Evolutionary conservation across 2,888 invertebrate species (phyloP).

Genomic region (Chloroclystis v-ata): DNA sequence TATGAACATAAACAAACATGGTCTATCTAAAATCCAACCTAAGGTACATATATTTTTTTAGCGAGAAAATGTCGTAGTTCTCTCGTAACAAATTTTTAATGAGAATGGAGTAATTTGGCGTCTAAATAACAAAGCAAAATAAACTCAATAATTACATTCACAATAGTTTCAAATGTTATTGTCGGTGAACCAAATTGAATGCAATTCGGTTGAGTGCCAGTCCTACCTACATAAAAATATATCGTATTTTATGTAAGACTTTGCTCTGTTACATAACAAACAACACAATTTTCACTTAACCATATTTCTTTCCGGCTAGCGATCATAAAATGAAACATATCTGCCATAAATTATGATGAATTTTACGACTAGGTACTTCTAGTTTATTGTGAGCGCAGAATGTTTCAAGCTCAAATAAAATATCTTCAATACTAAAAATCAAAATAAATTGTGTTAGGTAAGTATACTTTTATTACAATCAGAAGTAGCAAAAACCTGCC

Average conservation of each 20-base stretch:
- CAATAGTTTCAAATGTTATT: constrained; percentile 29
- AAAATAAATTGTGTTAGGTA: too few relatives aligned
- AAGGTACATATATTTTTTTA: too few relatives aligned
- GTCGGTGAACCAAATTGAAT: constrained; percentile 51
- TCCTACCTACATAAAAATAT: constrained; percentile 4
- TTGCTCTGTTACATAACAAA: neutral
- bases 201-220: constrained; percentile 47
- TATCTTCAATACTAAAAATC: too few relatives aligned
- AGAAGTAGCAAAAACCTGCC: constrained; percentile 10
- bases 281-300: neutral
- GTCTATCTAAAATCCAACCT: too few relatives aligned
- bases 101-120: constrained; percentile 13
- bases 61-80: too few relatives aligned
- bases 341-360: neutral
- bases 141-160: neutral
- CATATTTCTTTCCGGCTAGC: neutral
- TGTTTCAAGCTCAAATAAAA: too few relatives aligned
- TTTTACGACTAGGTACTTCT: constrained; percentile 4
- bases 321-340: neutral
- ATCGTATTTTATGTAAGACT: neutral
- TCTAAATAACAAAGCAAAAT: constrained; percentile 18
- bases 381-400: neutral
- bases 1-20: too few relatives aligned
- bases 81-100: too few relatives aligned
- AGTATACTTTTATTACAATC: constrained; percentile 2